A percentile compares a stretch with the other conserved stretches of the same genome.
Evolutionary conservation across 2,113 vertebrate genomes (phyloP).

Genomic region (human): DNA sequence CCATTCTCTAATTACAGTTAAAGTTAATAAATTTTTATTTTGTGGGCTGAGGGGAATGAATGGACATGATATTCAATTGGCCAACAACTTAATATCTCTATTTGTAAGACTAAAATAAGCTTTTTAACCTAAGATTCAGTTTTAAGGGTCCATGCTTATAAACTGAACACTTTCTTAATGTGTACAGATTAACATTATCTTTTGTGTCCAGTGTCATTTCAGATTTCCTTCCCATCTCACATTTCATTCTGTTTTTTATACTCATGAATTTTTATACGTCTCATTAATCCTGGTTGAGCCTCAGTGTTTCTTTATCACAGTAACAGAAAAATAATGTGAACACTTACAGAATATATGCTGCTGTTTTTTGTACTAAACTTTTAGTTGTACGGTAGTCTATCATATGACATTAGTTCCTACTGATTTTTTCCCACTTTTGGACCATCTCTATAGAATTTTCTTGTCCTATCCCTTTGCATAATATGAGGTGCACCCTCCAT

Average conservation of each 20-base stretch:
- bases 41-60: neutral
- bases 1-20: neutral
- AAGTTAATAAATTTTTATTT: neutral
- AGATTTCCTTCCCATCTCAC: neutral
- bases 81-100: neutral
- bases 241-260: constrained; percentile 33
- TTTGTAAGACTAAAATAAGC: neutral
- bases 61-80: neutral
- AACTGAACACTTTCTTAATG: neutral
- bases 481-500: neutral
- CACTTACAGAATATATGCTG: neutral
- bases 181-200: neutral
- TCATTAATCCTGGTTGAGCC: neutral
- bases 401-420: neutral
- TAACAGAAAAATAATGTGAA: constrained; percentile 41
- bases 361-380: neutral
- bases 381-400: neutral
- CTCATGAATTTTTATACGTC: neutral
- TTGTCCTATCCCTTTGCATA: neutral
- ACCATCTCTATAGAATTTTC: neutral
- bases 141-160: neutral
- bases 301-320: neutral
- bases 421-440: neutral
- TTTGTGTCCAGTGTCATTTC: neutral
- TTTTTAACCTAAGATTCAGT: neutral